Percentiles rank a stretch among this genome's conserved stretches.
Conservation (phyloP, 2,888 invertebrate species). For the Abrostola tripartita region DNA sequence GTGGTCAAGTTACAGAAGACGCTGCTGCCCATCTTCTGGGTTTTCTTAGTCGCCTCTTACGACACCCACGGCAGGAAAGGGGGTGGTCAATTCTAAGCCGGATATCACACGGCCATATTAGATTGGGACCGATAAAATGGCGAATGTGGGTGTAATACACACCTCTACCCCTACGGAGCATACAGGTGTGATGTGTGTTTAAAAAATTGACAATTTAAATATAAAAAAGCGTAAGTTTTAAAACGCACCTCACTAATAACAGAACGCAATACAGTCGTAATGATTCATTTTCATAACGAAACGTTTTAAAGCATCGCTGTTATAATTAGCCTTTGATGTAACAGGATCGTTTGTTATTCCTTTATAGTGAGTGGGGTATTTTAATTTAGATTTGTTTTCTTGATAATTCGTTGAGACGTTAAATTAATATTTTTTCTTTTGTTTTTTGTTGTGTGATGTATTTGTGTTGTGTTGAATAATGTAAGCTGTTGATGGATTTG, state of each 20-base stretch:
- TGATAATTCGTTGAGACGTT: constrained; percentile 38
- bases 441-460: constrained; percentile 4
- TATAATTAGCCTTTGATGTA: constrained; percentile 75
- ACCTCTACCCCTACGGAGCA: no score
- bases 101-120: no score
- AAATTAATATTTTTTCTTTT: constrained; percentile 28
- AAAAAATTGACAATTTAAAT: no score
- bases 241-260: constrained; percentile 38
- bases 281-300: constrained; percentile 77
- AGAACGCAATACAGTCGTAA: constrained; percentile 52
- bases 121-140: no score
- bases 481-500: constrained; percentile 3
- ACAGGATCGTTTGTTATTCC: constrained; percentile 61
- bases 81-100: no score
- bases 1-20: no score
- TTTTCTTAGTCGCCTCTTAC: no score
- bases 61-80: no score
- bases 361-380: constrained; percentile 52
- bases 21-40: no score
- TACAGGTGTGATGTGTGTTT: no score
- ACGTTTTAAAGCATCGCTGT: constrained; percentile 63
- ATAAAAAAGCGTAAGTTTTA: not conserved
- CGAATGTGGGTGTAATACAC: no score
- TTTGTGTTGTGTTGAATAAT: constrained; percentile 20
- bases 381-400: constrained; percentile 50